A percentile compares a stretch with the other conserved stretches of the same genome.
These are phyloP conservation scores for Aquatica leii DNA, from an alignment of 2,888 invertebrate genomes.

Conservation along the genomic window DNA sequence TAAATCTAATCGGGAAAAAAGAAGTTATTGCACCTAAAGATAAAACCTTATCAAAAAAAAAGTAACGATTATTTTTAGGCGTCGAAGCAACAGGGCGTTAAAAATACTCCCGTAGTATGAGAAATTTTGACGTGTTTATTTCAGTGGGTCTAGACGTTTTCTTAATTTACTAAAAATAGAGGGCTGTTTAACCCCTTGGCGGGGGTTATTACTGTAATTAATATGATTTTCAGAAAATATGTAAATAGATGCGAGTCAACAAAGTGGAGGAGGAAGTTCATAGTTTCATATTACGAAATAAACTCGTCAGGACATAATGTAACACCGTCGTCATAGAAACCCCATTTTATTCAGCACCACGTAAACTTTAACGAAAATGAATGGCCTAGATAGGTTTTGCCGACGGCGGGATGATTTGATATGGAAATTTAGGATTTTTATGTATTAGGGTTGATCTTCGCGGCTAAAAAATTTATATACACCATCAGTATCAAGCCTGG, in stretches of 20 bases:
- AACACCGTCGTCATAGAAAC: conserved; percentile 25
- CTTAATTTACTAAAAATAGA: conserved; percentile 7
- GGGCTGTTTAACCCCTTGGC: background rate
- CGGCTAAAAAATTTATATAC: background rate
- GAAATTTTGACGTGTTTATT: conserved; percentile 24
- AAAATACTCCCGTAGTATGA: no score
- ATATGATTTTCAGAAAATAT: conserved; percentile 8
- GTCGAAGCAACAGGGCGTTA: no score
- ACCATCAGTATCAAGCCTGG: no score
- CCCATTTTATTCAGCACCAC: conserved; percentile 28
- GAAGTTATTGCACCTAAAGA: conserved; percentile 17
- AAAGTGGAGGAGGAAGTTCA: background rate
- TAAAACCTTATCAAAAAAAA: background rate
- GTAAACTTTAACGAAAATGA: conserved; percentile 28
- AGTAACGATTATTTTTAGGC: no score
- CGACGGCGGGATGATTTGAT: conserved; percentile 29
- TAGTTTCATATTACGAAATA: conserved; percentile 17
- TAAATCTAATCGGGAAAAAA: conserved; percentile 21
- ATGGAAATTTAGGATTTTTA: conserved; percentile 32
- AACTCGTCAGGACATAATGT: conserved; percentile 20
- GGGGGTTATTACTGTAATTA: background rate
- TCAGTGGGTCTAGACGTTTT: conserved; percentile 15
- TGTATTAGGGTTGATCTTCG: conserved; percentile 13
- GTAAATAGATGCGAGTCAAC: background rate
- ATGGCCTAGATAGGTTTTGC: conserved; percentile 26